These are phyloP conservation scores for Lonchura striata DNA, from an alignment of 2,113 vertebrate species.

Conservation along the genomic window DNA sequence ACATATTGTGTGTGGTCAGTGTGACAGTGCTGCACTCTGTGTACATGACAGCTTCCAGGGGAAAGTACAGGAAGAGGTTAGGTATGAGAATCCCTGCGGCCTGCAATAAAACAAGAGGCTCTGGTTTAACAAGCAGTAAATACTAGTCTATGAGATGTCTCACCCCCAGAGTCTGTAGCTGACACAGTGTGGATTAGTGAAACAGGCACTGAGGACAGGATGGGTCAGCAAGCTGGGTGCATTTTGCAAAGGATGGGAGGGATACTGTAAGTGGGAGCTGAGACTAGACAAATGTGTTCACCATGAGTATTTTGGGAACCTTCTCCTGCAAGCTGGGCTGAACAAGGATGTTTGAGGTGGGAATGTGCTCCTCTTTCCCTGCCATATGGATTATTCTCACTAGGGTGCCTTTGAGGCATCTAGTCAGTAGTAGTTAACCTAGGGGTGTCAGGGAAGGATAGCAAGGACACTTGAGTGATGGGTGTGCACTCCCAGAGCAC, in stretches of 20 bases:
- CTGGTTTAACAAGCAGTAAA: background rate
- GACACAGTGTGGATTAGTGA: background rate
- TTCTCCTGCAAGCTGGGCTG: background rate
- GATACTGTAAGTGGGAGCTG: background rate
- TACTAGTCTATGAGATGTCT: background rate
- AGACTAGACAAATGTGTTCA: background rate
- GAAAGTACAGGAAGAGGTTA: background rate
- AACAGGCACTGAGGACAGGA: background rate
- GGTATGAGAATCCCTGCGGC: background rate
- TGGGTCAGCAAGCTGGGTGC: background rate
- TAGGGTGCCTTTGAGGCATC: background rate
- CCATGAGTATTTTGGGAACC: background rate
- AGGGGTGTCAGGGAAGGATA: background rate
- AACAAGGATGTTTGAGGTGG: background rate
- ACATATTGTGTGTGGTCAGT: background rate
- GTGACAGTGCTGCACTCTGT: accelerated
- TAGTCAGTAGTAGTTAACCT: background rate
- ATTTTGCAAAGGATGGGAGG: background rate
- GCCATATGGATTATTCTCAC: background rate
- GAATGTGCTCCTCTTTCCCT: background rate
- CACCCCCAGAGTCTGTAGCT: background rate
- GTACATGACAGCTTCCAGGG: background rate
- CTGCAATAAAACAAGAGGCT: background rate
- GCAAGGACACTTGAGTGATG: background rate
- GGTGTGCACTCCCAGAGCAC: background rate